phyloP scores from a whole-genome alignment of 2,888 invertebrate genomes.

The Macrophya alboannulata region DNA sequence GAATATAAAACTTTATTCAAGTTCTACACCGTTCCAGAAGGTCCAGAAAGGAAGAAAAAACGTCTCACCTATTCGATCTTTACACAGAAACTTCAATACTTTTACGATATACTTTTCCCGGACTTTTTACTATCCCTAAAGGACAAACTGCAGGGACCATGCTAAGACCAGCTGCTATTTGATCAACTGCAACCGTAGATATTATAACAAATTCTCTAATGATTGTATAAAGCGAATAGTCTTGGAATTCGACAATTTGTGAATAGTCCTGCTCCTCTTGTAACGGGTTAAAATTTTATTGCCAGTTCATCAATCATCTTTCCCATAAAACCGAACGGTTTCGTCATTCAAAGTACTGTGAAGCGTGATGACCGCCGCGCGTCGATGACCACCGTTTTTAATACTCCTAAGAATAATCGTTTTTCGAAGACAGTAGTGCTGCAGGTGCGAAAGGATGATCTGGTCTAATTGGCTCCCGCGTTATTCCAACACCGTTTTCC shows the following conservation, averaged over 20 bases:
- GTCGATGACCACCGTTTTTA: not conserved
- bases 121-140: not conserved
- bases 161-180: no score
- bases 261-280: not conserved
- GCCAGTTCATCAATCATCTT: not conserved
- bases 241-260: not conserved
- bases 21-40: not conserved
- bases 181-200: no score
- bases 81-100: not conserved
- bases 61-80: not conserved
- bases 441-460: not conserved
- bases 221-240: not conserved
- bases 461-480: not conserved
- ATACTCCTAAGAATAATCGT: not conserved
- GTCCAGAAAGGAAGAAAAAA: not conserved
- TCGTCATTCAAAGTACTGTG: not conserved
- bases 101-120: not conserved
- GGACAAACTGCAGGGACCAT: not conserved
- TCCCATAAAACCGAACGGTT: not conserved
- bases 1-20: slow-evolving; percentile 3
- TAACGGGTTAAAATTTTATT: not conserved
- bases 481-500: not conserved
- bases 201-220: not conserved
- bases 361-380: slow-evolving; percentile 35
- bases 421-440: not conserved